Conservation (phyloP, 2,888 invertebrate species). For the Plemyria rubiginata region DNA sequence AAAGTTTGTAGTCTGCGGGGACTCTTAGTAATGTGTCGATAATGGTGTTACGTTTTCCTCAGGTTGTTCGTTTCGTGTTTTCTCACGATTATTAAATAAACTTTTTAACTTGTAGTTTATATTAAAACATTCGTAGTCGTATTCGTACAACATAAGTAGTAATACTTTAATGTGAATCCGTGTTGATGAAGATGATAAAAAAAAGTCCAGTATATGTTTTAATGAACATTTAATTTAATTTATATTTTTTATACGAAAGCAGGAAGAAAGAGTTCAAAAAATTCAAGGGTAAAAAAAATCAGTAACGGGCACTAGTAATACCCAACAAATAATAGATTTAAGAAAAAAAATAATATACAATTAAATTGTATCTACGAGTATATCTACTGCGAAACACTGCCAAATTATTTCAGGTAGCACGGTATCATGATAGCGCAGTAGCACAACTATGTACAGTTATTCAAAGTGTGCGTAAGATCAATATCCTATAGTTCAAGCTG, state of each 20-base stretch:
- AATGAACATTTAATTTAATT: no score
- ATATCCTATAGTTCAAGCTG: background rate
- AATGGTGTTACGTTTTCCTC: slow-evolving; percentile 52
- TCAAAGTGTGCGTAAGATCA: background rate
- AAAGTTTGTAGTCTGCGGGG: no score
- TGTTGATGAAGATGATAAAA: no score
- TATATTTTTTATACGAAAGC: no score
- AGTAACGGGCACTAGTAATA: background rate
- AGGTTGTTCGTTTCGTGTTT: slow-evolving; percentile 41
- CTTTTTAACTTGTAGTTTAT: background rate
- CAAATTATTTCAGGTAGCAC: slow-evolving; percentile 2
- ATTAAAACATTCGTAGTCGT: background rate
- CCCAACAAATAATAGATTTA: background rate
- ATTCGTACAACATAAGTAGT: background rate
- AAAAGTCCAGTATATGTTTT: no score
- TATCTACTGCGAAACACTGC: background rate
- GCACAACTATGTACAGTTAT: background rate
- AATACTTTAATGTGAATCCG: no score
- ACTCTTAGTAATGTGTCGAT: slow-evolving; percentile 51
- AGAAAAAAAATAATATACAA: background rate
- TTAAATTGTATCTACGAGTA: background rate
- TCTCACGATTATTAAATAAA: slow-evolving; percentile 47
- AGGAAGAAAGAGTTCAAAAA: background rate
- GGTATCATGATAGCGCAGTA: background rate
- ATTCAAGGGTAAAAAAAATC: no score